A percentile compares a stretch with the other conserved stretches of the same genome.
Evolutionary conservation across 2,113 vertebrate species (phyloP).

Genomic region (Mixornis gularis): DNA sequence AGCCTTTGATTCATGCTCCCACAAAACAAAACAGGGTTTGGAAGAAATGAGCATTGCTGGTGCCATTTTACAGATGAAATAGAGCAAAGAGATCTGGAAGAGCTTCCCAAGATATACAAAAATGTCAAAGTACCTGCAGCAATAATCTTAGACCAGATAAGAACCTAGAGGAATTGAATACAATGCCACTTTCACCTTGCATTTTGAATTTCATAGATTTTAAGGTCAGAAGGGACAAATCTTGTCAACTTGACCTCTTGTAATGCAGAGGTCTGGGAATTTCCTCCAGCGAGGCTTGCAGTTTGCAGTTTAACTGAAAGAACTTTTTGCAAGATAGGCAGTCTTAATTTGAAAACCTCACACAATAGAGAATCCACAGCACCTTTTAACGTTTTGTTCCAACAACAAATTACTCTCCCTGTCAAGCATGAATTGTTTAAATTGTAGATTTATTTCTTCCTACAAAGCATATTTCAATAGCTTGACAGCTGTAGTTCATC

Average conservation of each 20-base stretch:
- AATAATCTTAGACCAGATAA: not conserved
- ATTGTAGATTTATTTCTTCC: slow-evolving; percentile 34
- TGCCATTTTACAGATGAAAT: not conserved
- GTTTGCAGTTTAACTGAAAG: not conserved
- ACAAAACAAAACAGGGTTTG: accelerated
- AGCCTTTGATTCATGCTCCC: not conserved
- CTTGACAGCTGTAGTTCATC: not conserved
- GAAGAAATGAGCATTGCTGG: not conserved
- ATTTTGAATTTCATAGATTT: not conserved
- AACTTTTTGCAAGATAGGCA: not conserved
- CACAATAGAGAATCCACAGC: not conserved
- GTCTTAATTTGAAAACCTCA: not conserved
- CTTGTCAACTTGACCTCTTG: not conserved
- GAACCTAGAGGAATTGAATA: not conserved
- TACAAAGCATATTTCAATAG: slow-evolving; percentile 7
- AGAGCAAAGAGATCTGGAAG: not conserved
- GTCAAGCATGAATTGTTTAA: slow-evolving; percentile 19
- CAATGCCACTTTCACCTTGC: not conserved
- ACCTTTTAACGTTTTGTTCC: slow-evolving; percentile 17
- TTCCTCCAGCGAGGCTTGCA: not conserved
- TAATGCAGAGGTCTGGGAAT: not conserved
- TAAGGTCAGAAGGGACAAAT: not conserved
- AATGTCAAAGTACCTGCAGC: not conserved
- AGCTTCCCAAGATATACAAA: not conserved
- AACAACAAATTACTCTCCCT: not conserved